Evolutionary conservation across 30 jellyfish, hydroid and myxozoan genomes (phyloP).

Genomic region (Hydractinia echinata): DNA sequence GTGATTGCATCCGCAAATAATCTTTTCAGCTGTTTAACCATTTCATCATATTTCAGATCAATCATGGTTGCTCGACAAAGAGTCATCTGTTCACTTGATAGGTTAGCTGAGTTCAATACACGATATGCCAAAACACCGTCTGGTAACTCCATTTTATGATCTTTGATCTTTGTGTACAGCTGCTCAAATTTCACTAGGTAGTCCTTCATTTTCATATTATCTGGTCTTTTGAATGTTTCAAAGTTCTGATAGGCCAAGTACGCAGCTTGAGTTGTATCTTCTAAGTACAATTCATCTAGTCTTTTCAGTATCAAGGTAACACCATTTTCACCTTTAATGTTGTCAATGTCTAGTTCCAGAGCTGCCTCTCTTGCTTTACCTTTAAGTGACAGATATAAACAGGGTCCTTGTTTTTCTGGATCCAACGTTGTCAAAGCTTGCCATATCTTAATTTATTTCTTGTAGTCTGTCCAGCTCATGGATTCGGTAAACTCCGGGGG

Average conservation of each 20-base stretch:
- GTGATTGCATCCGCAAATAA: constrained; percentile 33
- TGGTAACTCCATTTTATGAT: constrained; percentile 38
- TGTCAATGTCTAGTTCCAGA: too few species aligned
- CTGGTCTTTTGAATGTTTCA: constrained; percentile 43
- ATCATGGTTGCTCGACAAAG: constrained; percentile 38
- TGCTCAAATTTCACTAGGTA: constrained; percentile 32
- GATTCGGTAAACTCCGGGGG: neutral
- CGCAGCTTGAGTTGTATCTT: too few species aligned
- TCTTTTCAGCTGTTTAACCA: constrained; percentile 43
- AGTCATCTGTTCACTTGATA: constrained; percentile 35
- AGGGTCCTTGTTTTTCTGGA: constrained; percentile 19
- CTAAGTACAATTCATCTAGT: constrained; percentile 43
- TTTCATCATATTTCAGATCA: constrained; percentile 31
- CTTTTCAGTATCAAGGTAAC: neutral
- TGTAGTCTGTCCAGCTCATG: constrained; percentile 12
- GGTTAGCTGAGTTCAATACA: constrained; percentile 47
- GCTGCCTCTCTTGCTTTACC: too few species aligned
- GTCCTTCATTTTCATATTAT: constrained; percentile 24
- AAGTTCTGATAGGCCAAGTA: too few species aligned
- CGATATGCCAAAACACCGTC: constrained; percentile 47
- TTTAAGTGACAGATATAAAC: too few species aligned
- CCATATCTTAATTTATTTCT: constrained; percentile 41
- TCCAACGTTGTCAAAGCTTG: constrained; percentile 45
- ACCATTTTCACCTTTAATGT: too few species aligned
- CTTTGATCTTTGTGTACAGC: constrained; percentile 28